Evolutionary conservation across 2,797 vertebrate genomes (phyloP).

Genomic region (Poeciliopsis infans): DNA sequence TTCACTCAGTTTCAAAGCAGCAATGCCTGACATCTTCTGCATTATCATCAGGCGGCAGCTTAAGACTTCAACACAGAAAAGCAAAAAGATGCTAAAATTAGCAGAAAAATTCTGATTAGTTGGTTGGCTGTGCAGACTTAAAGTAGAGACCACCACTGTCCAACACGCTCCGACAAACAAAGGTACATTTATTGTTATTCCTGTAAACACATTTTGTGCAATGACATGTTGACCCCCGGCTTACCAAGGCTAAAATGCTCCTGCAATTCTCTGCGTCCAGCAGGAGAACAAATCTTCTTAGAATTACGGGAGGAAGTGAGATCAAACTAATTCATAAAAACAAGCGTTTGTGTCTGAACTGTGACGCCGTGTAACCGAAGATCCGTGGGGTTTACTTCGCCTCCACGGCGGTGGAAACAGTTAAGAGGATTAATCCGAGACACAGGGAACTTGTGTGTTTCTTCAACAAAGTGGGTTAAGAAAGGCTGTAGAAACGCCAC

Average conservation of each 20-base stretch:
- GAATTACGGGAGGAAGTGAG: not conserved
- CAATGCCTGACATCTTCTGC: not conserved
- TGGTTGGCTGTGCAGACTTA: slow-evolving; percentile 3
- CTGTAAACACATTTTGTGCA: slow-evolving; percentile 5
- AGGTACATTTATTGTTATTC: not conserved
- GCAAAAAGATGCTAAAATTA: slow-evolving; percentile 53
- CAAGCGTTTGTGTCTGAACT: not conserved
- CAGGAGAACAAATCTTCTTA: slow-evolving; percentile 12
- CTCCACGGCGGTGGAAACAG: slow-evolving; percentile 38
- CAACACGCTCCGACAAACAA: slow-evolving; percentile 1
- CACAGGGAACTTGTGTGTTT: slow-evolving; percentile 36
- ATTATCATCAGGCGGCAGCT: slow-evolving; percentile 29
- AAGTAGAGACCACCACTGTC: slow-evolving; percentile 14
- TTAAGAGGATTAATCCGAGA: slow-evolving; percentile 72
- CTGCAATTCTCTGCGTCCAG: not conserved
- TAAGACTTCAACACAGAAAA: slow-evolving; percentile 41
- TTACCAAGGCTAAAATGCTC: not conserved
- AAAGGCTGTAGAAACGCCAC: slow-evolving; percentile 13
- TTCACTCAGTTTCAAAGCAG: not conserved
- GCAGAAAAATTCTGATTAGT: slow-evolving; percentile 7
- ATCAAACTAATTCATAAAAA: slow-evolving; percentile 11
- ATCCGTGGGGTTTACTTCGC: slow-evolving; percentile 15
- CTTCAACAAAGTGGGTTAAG: slow-evolving; percentile 34
- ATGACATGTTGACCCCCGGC: slow-evolving; percentile 1
- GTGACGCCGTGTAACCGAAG: slow-evolving; percentile 20